Evolutionary conservation across 2,113 vertebrate species (phyloP), one percentile per base, ranked within the genome.

Genomic region (Aphelocoma coerulescens): DNA sequence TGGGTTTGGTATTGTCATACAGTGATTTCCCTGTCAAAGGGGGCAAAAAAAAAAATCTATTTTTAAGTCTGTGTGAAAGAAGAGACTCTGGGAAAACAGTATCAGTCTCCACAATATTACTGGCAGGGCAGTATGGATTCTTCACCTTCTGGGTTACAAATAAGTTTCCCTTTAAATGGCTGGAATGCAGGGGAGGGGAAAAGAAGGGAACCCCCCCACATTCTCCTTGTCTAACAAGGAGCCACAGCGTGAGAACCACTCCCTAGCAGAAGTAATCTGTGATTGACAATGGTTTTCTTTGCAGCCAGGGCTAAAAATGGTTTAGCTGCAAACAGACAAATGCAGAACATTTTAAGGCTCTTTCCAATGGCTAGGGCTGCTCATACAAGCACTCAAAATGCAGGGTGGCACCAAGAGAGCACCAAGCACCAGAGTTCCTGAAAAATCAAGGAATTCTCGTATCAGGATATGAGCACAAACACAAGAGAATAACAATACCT

Each of bases 231-330:
- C 74, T 97, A 66, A 89, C 58, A 88, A 91, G 94, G 41, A 94
- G 89, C 62, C 62, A 32, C 84, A 93, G 88, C 18, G 17, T 93
- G 82, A 96, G 95, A 95, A 94, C 54, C 84, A 82, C 91, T 94
- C 91, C 93, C 75, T 22, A 32, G 78, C n/a, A 93, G 71, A 58
- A 85, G 43, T 55, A 69, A 90, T 80, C 88, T 90, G 51, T 85
- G 89, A 95, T 32, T 94, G 88, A 83, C 91, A 97, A 41, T 77
- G 72, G 85, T 85, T 96, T 93, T 85, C 72, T 71, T 80, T 85
- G 75, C 91, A 94, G 85, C 39, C 82, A 55, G 82, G 67, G 75
- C 85, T 94, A 93, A 82, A 93, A 95, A 95, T 68, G 57, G 83
- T 91, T 91, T 67, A 63, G 65, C 52, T 84, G 55, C 62, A 91